Evolutionary conservation across 2,113 vertebrate genomes (phyloP), one percentile per base, ranked within the genome.

Genomic region (Pongo pygmaeus): DNA sequence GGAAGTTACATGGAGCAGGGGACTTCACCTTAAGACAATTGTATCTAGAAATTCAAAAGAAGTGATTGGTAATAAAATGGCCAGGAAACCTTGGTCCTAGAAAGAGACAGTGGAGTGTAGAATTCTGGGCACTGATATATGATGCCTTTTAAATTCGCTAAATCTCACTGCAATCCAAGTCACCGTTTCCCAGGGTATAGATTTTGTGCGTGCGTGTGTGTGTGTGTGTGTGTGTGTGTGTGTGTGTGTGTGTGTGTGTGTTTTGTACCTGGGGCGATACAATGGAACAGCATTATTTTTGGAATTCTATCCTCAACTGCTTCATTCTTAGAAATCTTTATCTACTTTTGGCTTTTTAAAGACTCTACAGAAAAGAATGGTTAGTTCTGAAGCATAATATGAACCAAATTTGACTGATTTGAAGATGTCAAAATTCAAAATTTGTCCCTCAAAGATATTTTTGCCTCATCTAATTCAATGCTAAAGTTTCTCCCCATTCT

Each of bases 371-470:
- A 69, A 35, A 84, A 87, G 30, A 91, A 79, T 8, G 23, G 8
- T 32, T 94, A 48, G 57, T 91, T 94, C 77, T 89, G 50, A 97
- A 89, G 72, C 46, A 94, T 86, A 43, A 52, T 22, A 93, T 25
- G 46, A 94, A 78, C 30, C 43, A 80, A 92, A 92, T 70, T 27
- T 92, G 61, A 88, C 32, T 59, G 79, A 97, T 25, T 69, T 25
- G 59, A 89, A 96, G 50, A 86, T 70, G 52, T 23, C 83, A 22
- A 97, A 96, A 86, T 95, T 94, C n/a, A 80, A 96, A 97, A 84
- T 83, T 40, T 55, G 64, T 59, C 35, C 77, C n/a, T 79, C 50
- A 46, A 55, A 91, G 59, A 83, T 13, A 77, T 59, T 74, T 92
- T 59, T 94, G 79, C n/a, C 38, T 95, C 52, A 40, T 94, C 17